A percentile compares a stretch with the other conserved stretches of the same genome.
phyloP scores from a whole-genome alignment of 23 tunicate genomes.

The Styela clava region DNA sequence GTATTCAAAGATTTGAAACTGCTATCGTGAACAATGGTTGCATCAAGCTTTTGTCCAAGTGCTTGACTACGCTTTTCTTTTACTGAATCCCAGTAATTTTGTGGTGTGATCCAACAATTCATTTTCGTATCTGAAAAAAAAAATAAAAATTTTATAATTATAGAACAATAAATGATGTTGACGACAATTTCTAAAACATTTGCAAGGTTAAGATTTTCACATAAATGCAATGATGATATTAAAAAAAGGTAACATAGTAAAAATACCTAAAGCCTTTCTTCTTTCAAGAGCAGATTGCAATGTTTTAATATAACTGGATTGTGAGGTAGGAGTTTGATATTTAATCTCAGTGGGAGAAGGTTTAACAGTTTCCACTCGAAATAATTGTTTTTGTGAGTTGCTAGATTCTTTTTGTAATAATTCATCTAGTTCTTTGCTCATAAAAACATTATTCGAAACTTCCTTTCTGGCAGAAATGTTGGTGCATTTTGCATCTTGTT shows the following conservation, averaged over 20 bases:
- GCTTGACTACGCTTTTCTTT: neutral
- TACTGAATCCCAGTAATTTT: neutral
- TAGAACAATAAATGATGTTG: no score
- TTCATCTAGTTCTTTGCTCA: conserved; percentile 2
- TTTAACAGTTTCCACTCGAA: neutral
- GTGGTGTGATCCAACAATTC: neutral
- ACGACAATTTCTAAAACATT: no score
- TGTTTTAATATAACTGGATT: conserved; percentile 15
- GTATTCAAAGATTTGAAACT: no score
- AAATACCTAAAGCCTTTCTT: neutral
- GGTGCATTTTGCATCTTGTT: neutral
- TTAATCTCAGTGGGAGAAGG: neutral
- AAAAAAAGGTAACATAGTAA: no score
- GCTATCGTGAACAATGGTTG: no score
- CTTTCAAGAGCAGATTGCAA: neutral
- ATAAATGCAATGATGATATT: no score
- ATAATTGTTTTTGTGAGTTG: neutral
- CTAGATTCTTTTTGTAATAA: neutral
- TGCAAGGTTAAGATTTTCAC: no score
- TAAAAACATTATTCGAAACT: neutral
- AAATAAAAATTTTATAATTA: no score
- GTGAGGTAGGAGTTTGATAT: conserved; percentile 6
- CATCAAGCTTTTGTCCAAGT: neutral
- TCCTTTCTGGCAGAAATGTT: neutral
- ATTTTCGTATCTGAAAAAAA: neutral